phyloP scores from a whole-genome alignment of 1,140 invertebrate genomes.

The Brachionus angularis region DNA sequence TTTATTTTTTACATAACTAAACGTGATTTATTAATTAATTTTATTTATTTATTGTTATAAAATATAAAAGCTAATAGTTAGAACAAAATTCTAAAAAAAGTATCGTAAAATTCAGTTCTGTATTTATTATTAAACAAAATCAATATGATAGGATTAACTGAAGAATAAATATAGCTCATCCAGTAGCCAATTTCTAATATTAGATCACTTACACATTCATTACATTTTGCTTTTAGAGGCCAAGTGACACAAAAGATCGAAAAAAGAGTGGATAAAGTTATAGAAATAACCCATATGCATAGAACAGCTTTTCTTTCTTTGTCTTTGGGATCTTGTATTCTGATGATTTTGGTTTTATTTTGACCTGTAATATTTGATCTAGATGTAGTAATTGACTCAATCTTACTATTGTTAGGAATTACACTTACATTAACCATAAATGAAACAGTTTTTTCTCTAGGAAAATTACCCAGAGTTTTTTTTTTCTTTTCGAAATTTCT shows the following conservation, averaged over 20 bases:
- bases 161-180: constrained; percentile 33
- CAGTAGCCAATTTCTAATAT: constrained; percentile 27
- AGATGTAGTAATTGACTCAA: neutral
- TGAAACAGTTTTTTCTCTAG: neutral
- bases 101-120: neutral
- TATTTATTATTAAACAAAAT: constrained; percentile 25
- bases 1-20: no score
- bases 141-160: constrained; percentile 10
- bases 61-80: no score
- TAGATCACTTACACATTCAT: constrained; percentile 23
- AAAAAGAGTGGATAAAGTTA: constrained; percentile 2
- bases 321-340: neutral
- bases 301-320: constrained; percentile 31
- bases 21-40: no score
- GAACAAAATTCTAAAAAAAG: no score
- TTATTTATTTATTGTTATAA: no score
- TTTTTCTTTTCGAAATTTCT: neutral
- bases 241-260: constrained; percentile 27
- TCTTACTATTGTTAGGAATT: neutral
- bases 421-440: no score
- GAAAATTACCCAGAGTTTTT: neutral
- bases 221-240: constrained; percentile 19
- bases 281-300: constrained; percentile 19
- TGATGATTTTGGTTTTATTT: neutral
- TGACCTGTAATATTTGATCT: neutral